Base-by-base conservation (phyloP, 2,797 vertebrate species). In the Ambastaia sidthimunki region DNA sequence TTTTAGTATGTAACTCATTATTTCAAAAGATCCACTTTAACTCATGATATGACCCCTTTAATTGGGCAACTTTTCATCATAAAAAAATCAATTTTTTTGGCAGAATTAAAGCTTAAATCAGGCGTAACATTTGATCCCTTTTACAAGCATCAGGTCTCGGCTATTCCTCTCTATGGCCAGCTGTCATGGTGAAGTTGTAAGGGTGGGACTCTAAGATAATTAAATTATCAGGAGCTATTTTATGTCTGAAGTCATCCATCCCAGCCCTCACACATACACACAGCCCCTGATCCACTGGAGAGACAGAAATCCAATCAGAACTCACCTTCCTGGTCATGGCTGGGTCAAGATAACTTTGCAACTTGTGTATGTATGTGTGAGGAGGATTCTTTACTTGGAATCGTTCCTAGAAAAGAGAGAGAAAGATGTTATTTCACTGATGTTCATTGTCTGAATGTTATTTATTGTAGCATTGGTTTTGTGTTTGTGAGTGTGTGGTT, bases 331-430 rank as follows among this genome's bases (percentile, higher is more conserved):
- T 95, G 82, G 98, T 98, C 75, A 99, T 97, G 41, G 96, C 97
- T 1, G 97, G 98, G 90, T 99, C 98, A 71, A 99, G 95, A 91
- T 98, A 99, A 87, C 97, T 94, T 89, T 96, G 95, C 87, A 99
- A 82, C 90, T 99, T 99, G 85, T 97, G 97, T 88, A 99, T 97
- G 82, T 99, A 99, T 0, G 98, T 97, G 84, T 99, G 98, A 0
- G 98, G 98, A 67, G 98, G 98, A 85, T 99, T 99, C 93, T 99
- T 99, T 89, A 99, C 98, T 90, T 99, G 98, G 92, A 99, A 99
- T 21, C 98, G 92, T 86, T 99, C 98, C 98, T 99, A 91, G 72
- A 74, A 76, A 71, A 76, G 23, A 81, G 59, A 44, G 55, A 21
- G 9, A 19, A 7, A 65, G 37, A 50, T 66, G 60, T 10, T 19